Conservation (phyloP, 2,113 vertebrate genomes). For the Sapayoa aenigma region DNA sequence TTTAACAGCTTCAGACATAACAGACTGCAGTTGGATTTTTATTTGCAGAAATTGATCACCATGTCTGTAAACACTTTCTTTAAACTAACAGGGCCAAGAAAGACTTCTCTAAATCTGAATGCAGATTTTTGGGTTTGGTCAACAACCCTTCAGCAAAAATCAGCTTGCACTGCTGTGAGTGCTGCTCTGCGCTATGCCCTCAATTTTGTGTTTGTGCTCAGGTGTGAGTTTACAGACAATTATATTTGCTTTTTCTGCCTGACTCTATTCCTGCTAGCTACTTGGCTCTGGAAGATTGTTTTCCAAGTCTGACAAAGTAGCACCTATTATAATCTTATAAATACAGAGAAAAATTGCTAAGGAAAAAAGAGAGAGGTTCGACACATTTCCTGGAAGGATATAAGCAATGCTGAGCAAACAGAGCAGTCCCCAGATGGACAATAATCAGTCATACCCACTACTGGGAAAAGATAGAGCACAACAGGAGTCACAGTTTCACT, state of each 20-base stretch:
- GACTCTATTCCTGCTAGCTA: not conserved
- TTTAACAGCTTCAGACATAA: not conserved
- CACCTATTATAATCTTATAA: not conserved
- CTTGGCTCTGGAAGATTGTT: not conserved
- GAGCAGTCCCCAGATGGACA: not conserved
- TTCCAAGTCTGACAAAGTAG: not conserved
- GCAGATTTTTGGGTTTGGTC: not conserved
- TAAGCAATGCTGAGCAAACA: not conserved
- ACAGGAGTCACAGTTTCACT: not conserved
- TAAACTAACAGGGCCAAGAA: not conserved
- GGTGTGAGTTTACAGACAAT: slow-evolving; percentile 26
- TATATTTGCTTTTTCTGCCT: not conserved
- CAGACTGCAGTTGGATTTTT: not conserved
- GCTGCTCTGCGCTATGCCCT: not conserved
- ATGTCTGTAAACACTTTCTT: not conserved
- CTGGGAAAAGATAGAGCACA: not conserved
- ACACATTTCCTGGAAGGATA: not conserved
- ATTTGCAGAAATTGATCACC: not conserved
- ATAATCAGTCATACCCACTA: not conserved
- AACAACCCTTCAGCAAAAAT: not conserved
- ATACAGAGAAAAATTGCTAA: not conserved
- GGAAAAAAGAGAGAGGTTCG: not conserved
- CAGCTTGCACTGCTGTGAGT: not conserved
- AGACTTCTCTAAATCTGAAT: not conserved
- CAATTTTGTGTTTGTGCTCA: not conserved